Conservation (phyloP, 1,140 invertebrate species). For the Hyles vespertilio region DNA sequence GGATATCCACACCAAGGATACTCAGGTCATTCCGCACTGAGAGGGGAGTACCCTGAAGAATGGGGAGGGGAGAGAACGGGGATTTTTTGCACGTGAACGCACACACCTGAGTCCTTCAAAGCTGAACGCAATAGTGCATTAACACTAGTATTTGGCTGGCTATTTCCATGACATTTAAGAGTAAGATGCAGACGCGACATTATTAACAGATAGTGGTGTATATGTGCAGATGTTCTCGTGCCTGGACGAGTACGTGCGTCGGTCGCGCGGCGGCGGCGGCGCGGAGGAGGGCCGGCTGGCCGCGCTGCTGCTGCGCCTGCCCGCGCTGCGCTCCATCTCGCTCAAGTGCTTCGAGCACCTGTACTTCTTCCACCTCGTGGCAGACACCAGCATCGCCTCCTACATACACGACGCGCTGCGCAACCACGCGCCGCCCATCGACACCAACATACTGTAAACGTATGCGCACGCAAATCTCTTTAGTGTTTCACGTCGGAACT, state of each 20-base stretch:
- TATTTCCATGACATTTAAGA: too few relatives aligned
- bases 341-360: slow-evolving; percentile 97
- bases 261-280: slow-evolving; percentile 91
- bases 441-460: slow-evolving; percentile 50
- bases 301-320: slow-evolving; percentile 93
- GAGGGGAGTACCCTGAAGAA: too few relatives aligned
- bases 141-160: too few relatives aligned
- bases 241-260: slow-evolving; percentile 95
- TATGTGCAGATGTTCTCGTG: slow-evolving; percentile 85
- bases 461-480: neutral
- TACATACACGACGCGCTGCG: slow-evolving; percentile 85
- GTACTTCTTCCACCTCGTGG: slow-evolving; percentile 95
- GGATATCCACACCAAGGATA: too few relatives aligned
- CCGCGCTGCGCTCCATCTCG: slow-evolving; percentile 95
- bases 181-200: neutral
- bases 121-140: too few relatives aligned
- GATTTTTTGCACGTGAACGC: too few relatives aligned
- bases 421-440: slow-evolving; percentile 69
- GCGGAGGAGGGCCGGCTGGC: slow-evolving; percentile 96
- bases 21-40: too few relatives aligned
- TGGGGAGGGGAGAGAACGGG: too few relatives aligned
- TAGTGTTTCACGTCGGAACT: too few relatives aligned
- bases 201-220: neutral
- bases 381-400: slow-evolving; percentile 83
- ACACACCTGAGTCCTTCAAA: too few relatives aligned